These are phyloP conservation scores for Drosophila formosana DNA, from an alignment of 2,888 invertebrate species.

Conservation along the genomic window DNA sequence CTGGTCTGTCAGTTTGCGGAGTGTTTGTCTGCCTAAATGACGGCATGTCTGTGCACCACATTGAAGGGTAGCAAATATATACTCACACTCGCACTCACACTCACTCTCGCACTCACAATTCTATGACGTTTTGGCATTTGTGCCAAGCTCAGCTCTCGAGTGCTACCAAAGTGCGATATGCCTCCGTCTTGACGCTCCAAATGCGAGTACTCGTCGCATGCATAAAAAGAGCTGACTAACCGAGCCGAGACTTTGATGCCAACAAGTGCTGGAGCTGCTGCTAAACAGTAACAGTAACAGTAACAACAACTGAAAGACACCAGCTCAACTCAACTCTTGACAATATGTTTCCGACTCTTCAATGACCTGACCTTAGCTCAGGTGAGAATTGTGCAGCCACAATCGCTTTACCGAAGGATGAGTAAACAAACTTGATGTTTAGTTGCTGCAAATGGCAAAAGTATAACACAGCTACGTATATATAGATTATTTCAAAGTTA, in stretches of 20 bases:
- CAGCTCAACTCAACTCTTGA: neutral
- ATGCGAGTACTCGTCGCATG: neutral
- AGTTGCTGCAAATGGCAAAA: too few species aligned
- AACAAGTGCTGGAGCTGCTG: conserved; percentile 22
- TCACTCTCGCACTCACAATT: conserved; percentile 28
- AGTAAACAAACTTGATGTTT: neutral
- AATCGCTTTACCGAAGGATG: neutral
- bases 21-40: conserved; percentile 69
- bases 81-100: conserved; percentile 17
- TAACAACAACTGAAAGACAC: neutral
- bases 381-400: neutral
- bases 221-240: conserved; percentile 58
- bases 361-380: conserved; percentile 3
- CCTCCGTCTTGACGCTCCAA: conserved; percentile 14
- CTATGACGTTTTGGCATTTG: conserved; percentile 67
- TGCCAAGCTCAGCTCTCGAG: conserved; percentile 61
- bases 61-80: conserved; percentile 71
- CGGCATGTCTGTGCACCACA: conserved; percentile 66
- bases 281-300: conserved; percentile 12
- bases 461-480: too few species aligned
- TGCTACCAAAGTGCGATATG: conserved; percentile 53
- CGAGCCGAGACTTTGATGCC: conserved; percentile 42
- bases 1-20: conserved; percentile 56
- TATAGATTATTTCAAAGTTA: too few species aligned
- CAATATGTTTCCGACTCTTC: conserved; percentile 6